Evolutionary conservation across 2,888 invertebrate species (phyloP).

Genomic region (Chrysolina americana): DNA sequence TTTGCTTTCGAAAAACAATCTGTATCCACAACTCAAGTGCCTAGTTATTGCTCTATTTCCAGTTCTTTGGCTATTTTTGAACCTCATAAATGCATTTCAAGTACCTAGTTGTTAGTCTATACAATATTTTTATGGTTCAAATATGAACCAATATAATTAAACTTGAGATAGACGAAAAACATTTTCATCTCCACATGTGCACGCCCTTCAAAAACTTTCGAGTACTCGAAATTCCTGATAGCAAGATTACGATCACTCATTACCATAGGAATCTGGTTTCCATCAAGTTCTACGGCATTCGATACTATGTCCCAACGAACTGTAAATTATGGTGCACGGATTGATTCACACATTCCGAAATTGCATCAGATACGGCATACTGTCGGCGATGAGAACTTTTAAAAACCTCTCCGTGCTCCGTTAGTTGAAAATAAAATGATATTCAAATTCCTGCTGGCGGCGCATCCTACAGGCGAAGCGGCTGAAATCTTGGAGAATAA

Average conservation of each 20-base stretch:
- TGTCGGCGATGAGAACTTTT: constrained; percentile 12
- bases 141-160: neutral
- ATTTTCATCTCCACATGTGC: neutral
- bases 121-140: neutral
- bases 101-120: no score
- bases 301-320: neutral
- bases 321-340: constrained; percentile 37
- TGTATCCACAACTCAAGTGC: no score
- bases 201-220: neutral
- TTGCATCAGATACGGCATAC: constrained; percentile 33
- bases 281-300: neutral
- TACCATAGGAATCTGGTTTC: neutral
- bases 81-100: no score
- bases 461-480: constrained; percentile 11
- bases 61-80: no score
- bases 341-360: constrained; percentile 38
- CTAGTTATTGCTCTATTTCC: no score
- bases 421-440: constrained; percentile 4
- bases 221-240: neutral
- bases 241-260: neutral
- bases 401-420: neutral
- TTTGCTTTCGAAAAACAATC: no score
- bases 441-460: constrained; percentile 12
- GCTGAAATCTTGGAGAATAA: constrained; percentile 34
- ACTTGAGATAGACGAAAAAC: neutral